Base-by-base conservation (phyloP, 2,797 vertebrate genomes). In the Tokudaia muenninki region DNA sequence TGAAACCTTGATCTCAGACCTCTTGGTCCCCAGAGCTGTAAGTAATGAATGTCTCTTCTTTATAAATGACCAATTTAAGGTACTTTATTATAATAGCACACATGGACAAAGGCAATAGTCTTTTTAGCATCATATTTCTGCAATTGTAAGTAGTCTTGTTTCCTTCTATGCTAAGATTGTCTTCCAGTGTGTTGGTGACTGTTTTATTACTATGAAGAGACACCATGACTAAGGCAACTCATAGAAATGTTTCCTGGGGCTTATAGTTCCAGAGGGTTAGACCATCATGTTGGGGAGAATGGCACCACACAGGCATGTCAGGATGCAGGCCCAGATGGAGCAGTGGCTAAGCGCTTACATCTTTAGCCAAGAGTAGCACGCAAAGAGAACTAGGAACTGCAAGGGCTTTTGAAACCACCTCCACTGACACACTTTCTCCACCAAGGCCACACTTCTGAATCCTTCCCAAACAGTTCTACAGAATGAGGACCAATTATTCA, bases 91-190 rank as follows among this genome's bases (percentile, higher is more conserved):
- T 2, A 55, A 55, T 17, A 52, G 2, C 10, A 7, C 21, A 86
- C 34, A 86, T 31, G 11, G 31, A 86, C 19, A 41, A 31, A 50
- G 10, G 52, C 21, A 74, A n/a, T 10, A 80, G 4, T 65, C n/a
- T 90, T 67, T 92, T 87, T 72, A 92, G 88, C 95, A 79, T 78
- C 37, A 2, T 31, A 61, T 94, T 95, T 92, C 70, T 80, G 52
- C 31, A 7, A 29, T 31, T 75, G 22, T 52, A 93, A 89, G 67
- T 90, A 37, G 80, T 88, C 78, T 95, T 50, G 21, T 75, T 80
- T 31, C 29, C 63, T 31, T 65, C 29, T 65, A 65, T 65, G 63
- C 29, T 65, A 65, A 65, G 29, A 65, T 65, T 65, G 4, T 31
- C 63, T 65, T 12, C 63, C 29, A 84, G 31, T 67, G 44, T 86